phyloP scores from a whole-genome alignment of 1,140 invertebrate genomes.

The Hestina assimilis region DNA sequence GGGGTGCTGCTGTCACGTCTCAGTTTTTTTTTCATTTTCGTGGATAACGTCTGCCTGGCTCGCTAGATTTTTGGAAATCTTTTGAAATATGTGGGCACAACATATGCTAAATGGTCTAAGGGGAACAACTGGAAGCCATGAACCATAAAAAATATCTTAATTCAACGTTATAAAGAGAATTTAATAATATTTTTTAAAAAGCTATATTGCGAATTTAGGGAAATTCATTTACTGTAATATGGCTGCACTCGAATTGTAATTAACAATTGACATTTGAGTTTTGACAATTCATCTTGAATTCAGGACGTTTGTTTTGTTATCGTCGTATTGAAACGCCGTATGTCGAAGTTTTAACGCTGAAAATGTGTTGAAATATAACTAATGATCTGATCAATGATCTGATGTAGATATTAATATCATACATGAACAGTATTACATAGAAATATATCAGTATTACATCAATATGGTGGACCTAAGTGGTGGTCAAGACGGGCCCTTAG shows the following conservation, averaged over 20 bases:
- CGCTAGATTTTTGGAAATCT: too few species aligned
- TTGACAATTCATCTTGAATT: too few species aligned
- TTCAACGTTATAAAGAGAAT: too few species aligned
- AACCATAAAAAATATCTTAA: too few species aligned
- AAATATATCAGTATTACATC: slow-evolving; percentile 31
- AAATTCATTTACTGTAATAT: neutral
- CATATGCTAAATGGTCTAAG: too few species aligned
- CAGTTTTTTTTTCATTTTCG: too few species aligned
- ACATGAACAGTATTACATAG: slow-evolving; percentile 25
- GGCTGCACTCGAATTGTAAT: neutral
- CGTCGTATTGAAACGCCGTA: slow-evolving; percentile 9
- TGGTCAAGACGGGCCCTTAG: slow-evolving; percentile 84
- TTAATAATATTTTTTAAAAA: too few species aligned
- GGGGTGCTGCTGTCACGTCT: too few species aligned
- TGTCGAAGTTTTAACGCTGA: neutral
- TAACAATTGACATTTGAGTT: neutral
- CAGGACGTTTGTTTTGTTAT: slow-evolving; percentile 26
- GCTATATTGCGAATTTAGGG: neutral
- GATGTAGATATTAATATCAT: slow-evolving; percentile 4
- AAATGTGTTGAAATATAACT: slow-evolving; percentile 23
- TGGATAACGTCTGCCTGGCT: too few species aligned
- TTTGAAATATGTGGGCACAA: too few species aligned
- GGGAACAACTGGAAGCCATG: too few species aligned
- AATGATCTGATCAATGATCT: slow-evolving; percentile 19
- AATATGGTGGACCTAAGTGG: slow-evolving; percentile 79